Base-by-base conservation (phyloP, 1,140 invertebrate genomes). In the Cecropterus lyciades region DNA sequence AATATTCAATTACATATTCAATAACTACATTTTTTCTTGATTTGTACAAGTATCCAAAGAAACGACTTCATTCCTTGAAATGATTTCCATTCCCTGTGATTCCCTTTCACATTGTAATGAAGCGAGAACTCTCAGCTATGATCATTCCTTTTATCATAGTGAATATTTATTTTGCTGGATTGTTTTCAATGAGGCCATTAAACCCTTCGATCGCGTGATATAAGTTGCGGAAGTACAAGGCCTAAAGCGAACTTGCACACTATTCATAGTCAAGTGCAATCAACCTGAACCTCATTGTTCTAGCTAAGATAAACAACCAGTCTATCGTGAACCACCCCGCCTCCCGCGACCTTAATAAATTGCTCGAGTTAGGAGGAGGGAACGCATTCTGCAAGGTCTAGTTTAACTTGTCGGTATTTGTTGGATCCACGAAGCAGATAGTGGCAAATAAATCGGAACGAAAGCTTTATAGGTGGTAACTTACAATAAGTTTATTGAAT, bases 241-340 rank as follows among this genome's bases (percentile, higher is more conserved):
- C 73, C 74, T 79, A 79, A 59, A 67, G 73, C 68, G 63, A 68
- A 73, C 43, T 59, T 59, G 56, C 57, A 60, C 73, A 69, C 77
- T 77, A 82, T 79, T 82, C 80, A 81, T 73, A 85, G 77, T 77
- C 80, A 84, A 79, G 83, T 84, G 85, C 82, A 80, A 85, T 84
- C 83, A 84, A 88, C 82, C 84, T 82, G 79, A 84, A 85, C 80
- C 53, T 70, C 80, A 85, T 86, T 88, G 85, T 88, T 87, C 75
- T 72, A 70, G 43, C 24, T 17, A 51, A 73, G 70, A 75, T 73
- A 74, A 69, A 69, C 49, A 62, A 64, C 69, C 69, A 64, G 14
- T 48, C n/a, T 70, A 60, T 20, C 59, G 20, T 37, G 74, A 70
- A 37, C 73, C 52, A 24, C 68, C 30, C 49, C 40, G 42, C 69